Conservation (phyloP, 1,140 invertebrate genomes). For the Rhynchophorus ferrugineus region DNA sequence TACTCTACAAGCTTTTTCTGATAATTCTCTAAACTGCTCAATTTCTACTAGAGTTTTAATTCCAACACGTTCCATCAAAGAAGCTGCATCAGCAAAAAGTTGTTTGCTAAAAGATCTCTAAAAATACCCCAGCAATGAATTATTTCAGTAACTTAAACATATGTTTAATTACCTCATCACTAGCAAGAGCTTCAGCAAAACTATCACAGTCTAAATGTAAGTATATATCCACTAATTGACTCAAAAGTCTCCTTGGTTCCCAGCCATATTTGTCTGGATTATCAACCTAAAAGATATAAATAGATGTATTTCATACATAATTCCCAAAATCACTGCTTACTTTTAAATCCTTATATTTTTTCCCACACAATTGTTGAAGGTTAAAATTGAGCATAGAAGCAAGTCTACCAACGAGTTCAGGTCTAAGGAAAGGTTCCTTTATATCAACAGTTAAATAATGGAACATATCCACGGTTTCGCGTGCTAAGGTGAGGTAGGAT, state of each 20-base stretch:
- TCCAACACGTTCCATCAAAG: slow-evolving; percentile 66
- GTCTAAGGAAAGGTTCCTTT: slow-evolving; percentile 84
- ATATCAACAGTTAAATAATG: slow-evolving; percentile 94
- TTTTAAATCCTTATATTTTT: slow-evolving; percentile 96
- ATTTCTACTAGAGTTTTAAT: slow-evolving; percentile 81
- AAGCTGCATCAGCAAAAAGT: slow-evolving; percentile 83
- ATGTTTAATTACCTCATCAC: slow-evolving; percentile 64
- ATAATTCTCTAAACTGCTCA: slow-evolving; percentile 73
- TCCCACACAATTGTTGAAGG: slow-evolving; percentile 91
- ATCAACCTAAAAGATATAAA: slow-evolving; percentile 17
- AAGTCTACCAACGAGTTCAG: slow-evolving; percentile 80
- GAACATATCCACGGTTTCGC: slow-evolving; percentile 97
- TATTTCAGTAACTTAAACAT: slow-evolving; percentile 28
- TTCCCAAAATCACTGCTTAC: slow-evolving; percentile 50
- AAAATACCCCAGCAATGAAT: slow-evolving; percentile 35
- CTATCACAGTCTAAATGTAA: slow-evolving; percentile 88
- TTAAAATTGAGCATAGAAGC: slow-evolving; percentile 98
- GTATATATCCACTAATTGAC: slow-evolving; percentile 93
- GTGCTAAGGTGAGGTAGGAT: slow-evolving; percentile 89
- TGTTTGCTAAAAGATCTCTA: slow-evolving; percentile 90
- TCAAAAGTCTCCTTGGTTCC: slow-evolving; percentile 85
- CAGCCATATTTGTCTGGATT: slow-evolving; percentile 93
- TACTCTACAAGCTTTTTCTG: slow-evolving; percentile 71
- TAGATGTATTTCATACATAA: background rate
- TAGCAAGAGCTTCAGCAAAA: slow-evolving; percentile 82